These are phyloP conservation scores for Loriculus beryllinus DNA, from an alignment of 2,797 vertebrate species.

Conservation along the genomic window DNA sequence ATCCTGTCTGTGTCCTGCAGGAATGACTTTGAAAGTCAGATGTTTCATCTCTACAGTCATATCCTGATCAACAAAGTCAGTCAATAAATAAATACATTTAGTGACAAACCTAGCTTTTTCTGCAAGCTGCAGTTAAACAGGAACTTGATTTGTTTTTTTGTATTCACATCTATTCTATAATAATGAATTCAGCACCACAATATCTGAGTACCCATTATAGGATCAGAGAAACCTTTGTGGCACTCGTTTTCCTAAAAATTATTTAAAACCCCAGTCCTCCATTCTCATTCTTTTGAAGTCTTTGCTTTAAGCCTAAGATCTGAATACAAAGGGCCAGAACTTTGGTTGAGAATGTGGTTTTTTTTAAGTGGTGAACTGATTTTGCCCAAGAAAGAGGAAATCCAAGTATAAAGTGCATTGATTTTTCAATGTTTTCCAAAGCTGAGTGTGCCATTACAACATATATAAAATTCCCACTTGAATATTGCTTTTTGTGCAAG, in stretches of 20 bases:
- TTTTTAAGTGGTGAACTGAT: not conserved
- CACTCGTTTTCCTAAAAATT: slow-evolving; percentile 57
- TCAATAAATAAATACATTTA: slow-evolving; percentile 70
- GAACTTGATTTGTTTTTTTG: slow-evolving; percentile 63
- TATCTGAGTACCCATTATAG: slow-evolving; percentile 44
- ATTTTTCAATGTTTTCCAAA: not conserved
- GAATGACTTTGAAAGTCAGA: slow-evolving; percentile 67
- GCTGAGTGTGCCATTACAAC: not conserved
- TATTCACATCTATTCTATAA: slow-evolving; percentile 61
- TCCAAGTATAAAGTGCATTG: accelerated
- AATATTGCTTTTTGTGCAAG: not conserved
- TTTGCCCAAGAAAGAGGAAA: slow-evolving; percentile 20
- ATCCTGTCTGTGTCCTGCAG: slow-evolving; percentile 65
- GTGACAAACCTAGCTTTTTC: slow-evolving; percentile 53
- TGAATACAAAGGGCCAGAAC: slow-evolving; percentile 46
- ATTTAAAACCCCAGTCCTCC: not conserved
- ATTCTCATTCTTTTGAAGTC: slow-evolving; percentile 66
- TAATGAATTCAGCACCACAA: slow-evolving; percentile 33
- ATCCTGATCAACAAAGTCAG: slow-evolving; percentile 70
- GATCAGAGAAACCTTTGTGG: slow-evolving; percentile 69
- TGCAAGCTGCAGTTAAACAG: slow-evolving; percentile 61
- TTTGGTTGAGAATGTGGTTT: not conserved
- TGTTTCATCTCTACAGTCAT: slow-evolving; percentile 70
- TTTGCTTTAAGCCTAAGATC: slow-evolving; percentile 38
- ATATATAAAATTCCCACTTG: not conserved